Evolutionary conservation across 2,797 vertebrate species (phyloP), one percentile per base, ranked within the genome.

Genomic region (Paramormyrops hopkinsi): DNA sequence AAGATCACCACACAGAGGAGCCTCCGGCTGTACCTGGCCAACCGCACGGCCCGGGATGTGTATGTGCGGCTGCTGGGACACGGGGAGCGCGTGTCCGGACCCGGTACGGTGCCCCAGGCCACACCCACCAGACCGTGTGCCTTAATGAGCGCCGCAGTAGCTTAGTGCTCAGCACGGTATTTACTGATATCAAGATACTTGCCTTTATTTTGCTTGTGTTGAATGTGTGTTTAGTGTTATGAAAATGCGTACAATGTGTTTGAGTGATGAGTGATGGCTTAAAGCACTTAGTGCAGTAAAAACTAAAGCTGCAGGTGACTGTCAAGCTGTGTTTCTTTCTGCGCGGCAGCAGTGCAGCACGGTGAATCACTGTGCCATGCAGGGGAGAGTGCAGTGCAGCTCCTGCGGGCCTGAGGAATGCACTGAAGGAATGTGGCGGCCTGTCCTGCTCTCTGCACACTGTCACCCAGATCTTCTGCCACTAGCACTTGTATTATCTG

Each of bases 1-100:
- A 99, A 97, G 96, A 98, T 99, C 92, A 97, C 96, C 87, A 98
- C 98, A 4, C 96, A 96, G 44, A 95, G 95, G 91, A 98, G 95
- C 91, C 95, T 99, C 92, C 97, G 97, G 91, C 94, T 99, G 87
- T 95, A 96, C 37, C 96, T 99, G 95, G 96, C 98, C 93, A 99
- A 99, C 93, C 97, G 98, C 94, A 99, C 98, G 41, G 94, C 93
- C 73, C 95, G 96, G 92, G 97, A 98, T 54, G 96, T 99, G 89
- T 98, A 97, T 86, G 95, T 99, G 87, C 97, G 97, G 62, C 95
- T 99, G 92, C 95, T 99, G 89, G 96, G 96, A 73, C 97, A 97
- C 14, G 96, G 97, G 59, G 95, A 96, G 86, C 96, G 93, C 94
- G 95, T 98, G 92, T 95, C 94, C 48, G 97, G 94, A 92, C 91